phyloP scores from a whole-genome alignment of 2,113 vertebrate genomes.

The Thalassoma bifasciatum region DNA sequence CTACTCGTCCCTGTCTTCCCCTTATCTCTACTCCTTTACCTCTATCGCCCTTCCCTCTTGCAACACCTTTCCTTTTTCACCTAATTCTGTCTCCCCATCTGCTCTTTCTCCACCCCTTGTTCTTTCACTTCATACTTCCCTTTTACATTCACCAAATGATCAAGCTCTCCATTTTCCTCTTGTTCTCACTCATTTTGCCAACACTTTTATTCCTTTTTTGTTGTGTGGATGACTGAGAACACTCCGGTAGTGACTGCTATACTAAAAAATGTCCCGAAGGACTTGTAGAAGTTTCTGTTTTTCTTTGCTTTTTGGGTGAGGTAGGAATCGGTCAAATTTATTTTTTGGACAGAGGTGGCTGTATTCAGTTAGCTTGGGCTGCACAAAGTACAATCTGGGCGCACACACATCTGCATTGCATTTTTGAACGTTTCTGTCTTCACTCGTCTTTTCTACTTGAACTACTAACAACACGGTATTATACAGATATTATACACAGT shows the following conservation, averaged over 20 bases:
- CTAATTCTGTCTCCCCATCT: slow-evolving; percentile 29
- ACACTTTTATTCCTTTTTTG: slow-evolving; percentile 7
- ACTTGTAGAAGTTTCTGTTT: slow-evolving; percentile 39
- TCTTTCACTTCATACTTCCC: background rate
- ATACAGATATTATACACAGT: too few relatives aligned
- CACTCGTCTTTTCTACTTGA: too few relatives aligned
- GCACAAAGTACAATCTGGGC: too few relatives aligned
- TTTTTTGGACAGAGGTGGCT: too few relatives aligned
- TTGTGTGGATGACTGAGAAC: slow-evolving; percentile 23
- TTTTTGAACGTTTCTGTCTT: too few relatives aligned
- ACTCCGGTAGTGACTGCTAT: slow-evolving; percentile 9
- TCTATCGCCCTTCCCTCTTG: background rate
- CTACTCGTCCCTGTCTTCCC: slow-evolving; percentile 14
- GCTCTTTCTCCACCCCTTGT: background rate
- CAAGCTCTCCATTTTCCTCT: background rate
- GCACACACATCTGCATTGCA: too few relatives aligned
- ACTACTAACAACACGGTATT: too few relatives aligned
- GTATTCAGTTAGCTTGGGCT: too few relatives aligned
- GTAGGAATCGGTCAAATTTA: slow-evolving; percentile 4
- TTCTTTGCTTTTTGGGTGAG: too few relatives aligned
- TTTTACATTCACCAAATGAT: background rate
- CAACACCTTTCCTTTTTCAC: slow-evolving; percentile 18
- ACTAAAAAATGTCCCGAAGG: slow-evolving; percentile 38
- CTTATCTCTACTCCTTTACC: background rate
- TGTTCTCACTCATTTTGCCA: background rate